phyloP scores from a whole-genome alignment of 1,140 invertebrate species.

The Epicauta chinensis region DNA sequence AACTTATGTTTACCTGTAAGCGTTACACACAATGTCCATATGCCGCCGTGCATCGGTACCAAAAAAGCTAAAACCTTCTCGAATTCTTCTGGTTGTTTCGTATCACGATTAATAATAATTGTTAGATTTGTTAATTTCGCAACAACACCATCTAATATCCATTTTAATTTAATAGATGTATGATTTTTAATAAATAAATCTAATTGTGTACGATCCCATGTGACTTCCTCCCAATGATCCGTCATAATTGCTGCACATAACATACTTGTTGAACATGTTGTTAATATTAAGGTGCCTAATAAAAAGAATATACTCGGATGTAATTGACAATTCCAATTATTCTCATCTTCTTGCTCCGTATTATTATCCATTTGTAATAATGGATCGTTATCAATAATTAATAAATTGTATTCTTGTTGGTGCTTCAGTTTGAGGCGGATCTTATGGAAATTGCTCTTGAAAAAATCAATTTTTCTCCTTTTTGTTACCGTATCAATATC shows the following conservation, averaged over 20 bases:
- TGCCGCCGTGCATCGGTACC: constrained; percentile 78
- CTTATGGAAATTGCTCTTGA: constrained; percentile 5
- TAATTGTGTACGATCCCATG: constrained; percentile 58
- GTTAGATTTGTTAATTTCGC: constrained; percentile 43
- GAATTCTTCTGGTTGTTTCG: constrained; percentile 13
- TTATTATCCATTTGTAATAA: constrained; percentile 25
- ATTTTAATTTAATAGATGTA: constrained; percentile 49
- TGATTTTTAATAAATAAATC: constrained; percentile 32
- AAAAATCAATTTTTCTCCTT: neutral
- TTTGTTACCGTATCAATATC: neutral
- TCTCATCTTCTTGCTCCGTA: constrained; percentile 42
- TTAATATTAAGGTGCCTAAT: constrained; percentile 43
- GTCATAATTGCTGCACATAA: constrained; percentile 76
- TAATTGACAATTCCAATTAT: constrained; percentile 40
- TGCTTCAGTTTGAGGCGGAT: constrained; percentile 30
- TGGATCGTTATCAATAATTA: constrained; percentile 38
- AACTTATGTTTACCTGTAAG: constrained; percentile 54
- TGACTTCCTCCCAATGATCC: constrained; percentile 78
- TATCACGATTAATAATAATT: too few relatives aligned
- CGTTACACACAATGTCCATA: constrained; percentile 78
- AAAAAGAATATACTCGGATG: constrained; percentile 38
- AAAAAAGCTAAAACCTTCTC: constrained; percentile 53
- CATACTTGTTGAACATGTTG: constrained; percentile 63
- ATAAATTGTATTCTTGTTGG: constrained; percentile 39
- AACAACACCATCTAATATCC: constrained; percentile 59